A percentile compares a stretch with the other conserved stretches of the same genome.
Conservation (phyloP, 2,797 vertebrate genomes). For the Oryzias dopingdopingensis region DNA sequence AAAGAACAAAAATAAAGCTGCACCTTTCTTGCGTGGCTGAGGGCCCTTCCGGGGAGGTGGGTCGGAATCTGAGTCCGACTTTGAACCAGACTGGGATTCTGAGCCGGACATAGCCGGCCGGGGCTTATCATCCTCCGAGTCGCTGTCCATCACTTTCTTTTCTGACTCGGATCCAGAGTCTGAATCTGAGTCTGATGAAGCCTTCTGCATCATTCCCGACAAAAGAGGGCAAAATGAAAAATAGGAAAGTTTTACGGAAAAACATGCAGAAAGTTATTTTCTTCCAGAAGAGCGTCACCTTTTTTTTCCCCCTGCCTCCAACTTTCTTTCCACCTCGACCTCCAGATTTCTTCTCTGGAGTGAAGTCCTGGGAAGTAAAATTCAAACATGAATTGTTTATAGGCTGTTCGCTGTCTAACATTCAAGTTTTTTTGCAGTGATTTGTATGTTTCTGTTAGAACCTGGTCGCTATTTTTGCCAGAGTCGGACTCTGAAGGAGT, state of each 20-base stretch:
- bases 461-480: conserved; percentile 95
- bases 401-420: neutral
- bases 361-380: conserved; percentile 86
- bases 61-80: conserved; percentile 87
- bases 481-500: conserved; percentile 90
- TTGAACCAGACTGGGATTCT: conserved; percentile 82
- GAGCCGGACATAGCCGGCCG: conserved; percentile 80
- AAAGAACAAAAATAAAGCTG: neutral
- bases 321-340: conserved; percentile 67
- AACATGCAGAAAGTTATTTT: neutral
- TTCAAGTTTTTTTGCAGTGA: neutral
- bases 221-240: neutral
- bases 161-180: conserved; percentile 83
- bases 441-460: conserved; percentile 36
- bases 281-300: conserved; percentile 50
- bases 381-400: neutral
- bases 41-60: conserved; percentile 84
- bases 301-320: conserved; percentile 73
- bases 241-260: neutral
- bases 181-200: conserved; percentile 86
- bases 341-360: conserved; percentile 86
- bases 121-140: conserved; percentile 79
- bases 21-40: conserved; percentile 88
- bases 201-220: conserved; percentile 72
- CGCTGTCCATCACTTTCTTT: conserved; percentile 70